phyloP scores from a whole-genome alignment of 2,113 vertebrate species.

The Mellivora capensis region DNA sequence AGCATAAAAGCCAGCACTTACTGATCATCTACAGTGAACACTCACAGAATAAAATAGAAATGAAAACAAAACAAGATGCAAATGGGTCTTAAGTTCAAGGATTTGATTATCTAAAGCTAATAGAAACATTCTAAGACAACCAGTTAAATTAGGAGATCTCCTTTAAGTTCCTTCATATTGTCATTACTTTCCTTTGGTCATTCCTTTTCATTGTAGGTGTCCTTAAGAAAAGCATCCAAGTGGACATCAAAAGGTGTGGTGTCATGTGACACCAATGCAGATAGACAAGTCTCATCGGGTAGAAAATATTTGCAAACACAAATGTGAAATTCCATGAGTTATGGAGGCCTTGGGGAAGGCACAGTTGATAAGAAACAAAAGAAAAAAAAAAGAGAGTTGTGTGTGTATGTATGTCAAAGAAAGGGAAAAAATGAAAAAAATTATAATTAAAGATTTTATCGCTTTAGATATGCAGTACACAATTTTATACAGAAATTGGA shows the following conservation, averaged over 20 bases:
- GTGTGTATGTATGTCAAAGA: not conserved
- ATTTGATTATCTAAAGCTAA: not conserved
- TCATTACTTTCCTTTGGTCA: not conserved
- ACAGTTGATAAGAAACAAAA: not conserved
- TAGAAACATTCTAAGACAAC: not conserved
- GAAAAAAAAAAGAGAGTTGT: not conserved
- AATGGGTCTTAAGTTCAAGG: not conserved
- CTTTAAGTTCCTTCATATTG: not conserved
- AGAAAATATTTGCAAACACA: not conserved
- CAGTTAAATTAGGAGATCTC: not conserved
- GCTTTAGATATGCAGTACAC: not conserved
- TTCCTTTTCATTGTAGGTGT: not conserved
- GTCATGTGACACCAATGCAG: not conserved
- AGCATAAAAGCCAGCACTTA: not conserved
- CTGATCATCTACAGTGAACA: not conserved
- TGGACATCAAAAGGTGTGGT: not conserved
- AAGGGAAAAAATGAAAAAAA: not conserved
- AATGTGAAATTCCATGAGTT: not conserved
- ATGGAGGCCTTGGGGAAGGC: not conserved
- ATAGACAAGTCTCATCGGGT: not conserved
- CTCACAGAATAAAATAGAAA: not conserved
- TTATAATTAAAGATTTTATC: not conserved
- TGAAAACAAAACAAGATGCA: not conserved
- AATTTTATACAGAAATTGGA: not conserved
- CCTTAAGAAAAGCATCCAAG: not conserved